phyloP scores from a whole-genome alignment of 2,888 invertebrate genomes.

The Apodemia zela region DNA sequence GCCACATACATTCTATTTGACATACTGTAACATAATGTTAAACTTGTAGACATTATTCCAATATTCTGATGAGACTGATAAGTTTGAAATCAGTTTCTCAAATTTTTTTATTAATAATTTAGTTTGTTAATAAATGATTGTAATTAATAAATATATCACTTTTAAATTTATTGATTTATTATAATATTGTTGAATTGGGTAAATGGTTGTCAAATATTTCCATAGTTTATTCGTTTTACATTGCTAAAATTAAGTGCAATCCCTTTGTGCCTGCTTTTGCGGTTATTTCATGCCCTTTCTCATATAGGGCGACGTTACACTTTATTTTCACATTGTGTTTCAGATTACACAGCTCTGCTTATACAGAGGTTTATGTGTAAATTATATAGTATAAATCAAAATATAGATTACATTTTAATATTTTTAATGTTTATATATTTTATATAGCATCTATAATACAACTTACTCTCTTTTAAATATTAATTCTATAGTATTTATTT shows the following conservation, averaged over 20 bases:
- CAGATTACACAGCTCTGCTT: background rate
- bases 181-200: too few relatives aligned
- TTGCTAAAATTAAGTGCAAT: background rate
- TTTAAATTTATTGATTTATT: too few relatives aligned
- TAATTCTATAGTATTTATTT: background rate
- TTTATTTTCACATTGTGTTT: background rate
- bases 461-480: constrained; percentile 1
- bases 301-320: background rate
- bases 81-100: too few relatives aligned
- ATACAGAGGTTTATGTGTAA: background rate
- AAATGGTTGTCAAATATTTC: too few relatives aligned
- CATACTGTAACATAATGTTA: too few relatives aligned
- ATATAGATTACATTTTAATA: background rate
- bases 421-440: background rate
- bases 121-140: too few relatives aligned
- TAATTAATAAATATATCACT: too few relatives aligned
- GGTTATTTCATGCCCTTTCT: background rate
- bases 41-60: too few relatives aligned
- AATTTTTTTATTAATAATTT: too few relatives aligned
- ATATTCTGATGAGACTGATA: too few relatives aligned
- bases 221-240: background rate
- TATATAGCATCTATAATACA: background rate
- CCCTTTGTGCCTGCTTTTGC: background rate
- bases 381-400: background rate
- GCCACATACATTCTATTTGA: too few relatives aligned